These are phyloP conservation scores for Muscidifurax raptorellus DNA, from an alignment of 1,140 invertebrate species.

Conservation along the genomic window DNA sequence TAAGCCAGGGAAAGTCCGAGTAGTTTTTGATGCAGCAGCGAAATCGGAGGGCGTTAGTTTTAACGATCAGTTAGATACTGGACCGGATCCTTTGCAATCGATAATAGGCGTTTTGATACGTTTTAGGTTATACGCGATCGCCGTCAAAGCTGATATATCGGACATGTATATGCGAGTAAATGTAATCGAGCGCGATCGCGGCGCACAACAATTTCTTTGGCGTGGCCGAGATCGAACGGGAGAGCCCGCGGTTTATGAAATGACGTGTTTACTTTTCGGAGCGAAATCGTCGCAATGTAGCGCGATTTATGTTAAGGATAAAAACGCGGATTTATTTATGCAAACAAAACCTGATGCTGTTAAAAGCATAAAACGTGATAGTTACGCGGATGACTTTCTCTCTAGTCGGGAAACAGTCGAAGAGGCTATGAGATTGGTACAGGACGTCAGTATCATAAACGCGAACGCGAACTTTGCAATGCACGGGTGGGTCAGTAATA, in stretches of 20 bases:
- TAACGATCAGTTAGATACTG: slow-evolving; percentile 60
- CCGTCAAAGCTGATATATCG: slow-evolving; percentile 61
- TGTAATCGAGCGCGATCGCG: slow-evolving; percentile 56
- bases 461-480: slow-evolving; percentile 50
- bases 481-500: slow-evolving; percentile 35
- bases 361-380: background rate
- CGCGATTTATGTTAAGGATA: slow-evolving; percentile 55
- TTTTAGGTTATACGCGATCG: slow-evolving; percentile 58
- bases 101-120: slow-evolving; percentile 59
- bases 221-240: slow-evolving; percentile 39
- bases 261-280: slow-evolving; percentile 65
- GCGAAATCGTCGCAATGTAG: slow-evolving; percentile 59
- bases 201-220: slow-evolving; percentile 62
- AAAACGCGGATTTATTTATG: slow-evolving; percentile 21
- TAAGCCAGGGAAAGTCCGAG: slow-evolving; percentile 55
- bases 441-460: slow-evolving; percentile 38
- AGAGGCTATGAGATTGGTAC: slow-evolving; percentile 22
- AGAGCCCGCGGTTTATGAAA: slow-evolving; percentile 54
- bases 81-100: slow-evolving; percentile 58
- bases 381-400: slow-evolving; percentile 49
- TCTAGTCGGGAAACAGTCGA: slow-evolving; percentile 30
- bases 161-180: slow-evolving; percentile 67
- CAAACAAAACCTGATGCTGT: background rate
- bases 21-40: slow-evolving; percentile 59
- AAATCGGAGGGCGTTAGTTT: slow-evolving; percentile 50